Percentiles rank a stretch among this genome's conserved stretches.
phyloP scores from a whole-genome alignment of 2,888 invertebrate species.

The Phasia obesa region DNA sequence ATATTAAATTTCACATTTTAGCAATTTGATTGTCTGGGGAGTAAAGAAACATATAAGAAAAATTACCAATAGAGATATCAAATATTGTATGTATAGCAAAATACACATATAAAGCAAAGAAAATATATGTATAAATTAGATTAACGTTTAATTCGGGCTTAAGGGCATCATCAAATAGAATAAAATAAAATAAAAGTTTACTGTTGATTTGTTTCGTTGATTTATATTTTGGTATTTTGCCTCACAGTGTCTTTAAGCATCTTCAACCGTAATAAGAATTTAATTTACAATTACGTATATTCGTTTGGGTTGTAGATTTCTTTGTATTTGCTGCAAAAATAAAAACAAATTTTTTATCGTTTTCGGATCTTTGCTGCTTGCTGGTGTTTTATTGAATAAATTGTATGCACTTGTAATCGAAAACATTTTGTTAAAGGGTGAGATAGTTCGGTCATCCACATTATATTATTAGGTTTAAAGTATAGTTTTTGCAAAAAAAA shows the following conservation, averaged over 20 bases:
- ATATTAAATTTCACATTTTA: constrained; percentile 5
- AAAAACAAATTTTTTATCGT: constrained; percentile 1
- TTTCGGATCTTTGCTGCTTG: constrained; percentile 13
- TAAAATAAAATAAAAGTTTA: constrained; percentile 37
- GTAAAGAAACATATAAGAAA: background rate
- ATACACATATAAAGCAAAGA: too few relatives aligned
- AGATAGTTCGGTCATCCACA: too few relatives aligned
- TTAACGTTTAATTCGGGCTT: constrained; percentile 20
- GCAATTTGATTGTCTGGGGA: constrained; percentile 26
- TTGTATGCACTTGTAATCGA: too few relatives aligned
- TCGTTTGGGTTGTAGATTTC: constrained; percentile 4
- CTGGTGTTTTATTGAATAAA: too few relatives aligned
- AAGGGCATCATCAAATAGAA: constrained; percentile 9
- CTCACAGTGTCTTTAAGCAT: background rate
- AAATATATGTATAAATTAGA: too few relatives aligned
- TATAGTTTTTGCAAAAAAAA: too few relatives aligned
- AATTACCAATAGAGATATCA: background rate
- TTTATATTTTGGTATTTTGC: background rate
- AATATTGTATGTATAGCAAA: too few relatives aligned
- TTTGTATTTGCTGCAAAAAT: background rate
- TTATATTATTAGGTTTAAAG: too few relatives aligned
- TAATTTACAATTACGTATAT: constrained; percentile 12
- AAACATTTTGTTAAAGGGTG: too few relatives aligned
- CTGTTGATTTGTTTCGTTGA: constrained; percentile 54
- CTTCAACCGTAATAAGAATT: constrained; percentile 8